These are phyloP conservation scores for Mellivora capensis DNA, from an alignment of 2,113 vertebrate species.

Conservation along the genomic window DNA sequence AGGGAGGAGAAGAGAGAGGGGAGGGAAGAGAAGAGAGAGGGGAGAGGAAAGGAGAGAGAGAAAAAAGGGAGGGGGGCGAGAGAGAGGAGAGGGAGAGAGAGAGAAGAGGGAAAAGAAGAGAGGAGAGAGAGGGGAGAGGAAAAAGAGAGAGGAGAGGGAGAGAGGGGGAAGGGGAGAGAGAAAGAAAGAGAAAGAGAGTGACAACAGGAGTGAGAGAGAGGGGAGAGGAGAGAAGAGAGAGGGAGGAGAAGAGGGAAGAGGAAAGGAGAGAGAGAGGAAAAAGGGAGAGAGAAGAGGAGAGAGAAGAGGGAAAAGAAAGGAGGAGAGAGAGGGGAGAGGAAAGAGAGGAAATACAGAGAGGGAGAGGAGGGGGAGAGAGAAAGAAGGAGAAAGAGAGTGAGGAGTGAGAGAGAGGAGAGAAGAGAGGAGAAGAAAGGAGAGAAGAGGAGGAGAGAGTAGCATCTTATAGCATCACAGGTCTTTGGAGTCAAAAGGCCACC, in stretches of 20 bases:
- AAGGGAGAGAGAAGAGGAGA: not conserved
- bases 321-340: not conserved
- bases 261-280: rapidly evolving
- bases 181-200: too few species aligned
- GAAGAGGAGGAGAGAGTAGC: not conserved
- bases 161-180: too few species aligned
- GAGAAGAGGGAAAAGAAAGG: not conserved
- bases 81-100: too few species aligned
- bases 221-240: not conserved
- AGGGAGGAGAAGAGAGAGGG: not conserved
- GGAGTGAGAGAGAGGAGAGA: not conserved
- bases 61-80: not conserved
- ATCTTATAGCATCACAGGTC: not conserved
- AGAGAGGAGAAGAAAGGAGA: not conserved
- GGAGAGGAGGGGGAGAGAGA: not conserved
- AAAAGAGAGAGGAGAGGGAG: not conserved
- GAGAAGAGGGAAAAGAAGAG: too few species aligned
- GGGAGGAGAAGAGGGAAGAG: too few species aligned
- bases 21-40: not conserved
- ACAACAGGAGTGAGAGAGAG: too few species aligned
- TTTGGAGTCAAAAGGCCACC: not conserved
- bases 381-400: too few species aligned
- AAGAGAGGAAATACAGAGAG: too few species aligned
- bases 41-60: not conserved
- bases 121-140: not conserved